Base-by-base conservation (phyloP, 1,140 invertebrate genomes). In the Aleiodes sp. region DNA sequence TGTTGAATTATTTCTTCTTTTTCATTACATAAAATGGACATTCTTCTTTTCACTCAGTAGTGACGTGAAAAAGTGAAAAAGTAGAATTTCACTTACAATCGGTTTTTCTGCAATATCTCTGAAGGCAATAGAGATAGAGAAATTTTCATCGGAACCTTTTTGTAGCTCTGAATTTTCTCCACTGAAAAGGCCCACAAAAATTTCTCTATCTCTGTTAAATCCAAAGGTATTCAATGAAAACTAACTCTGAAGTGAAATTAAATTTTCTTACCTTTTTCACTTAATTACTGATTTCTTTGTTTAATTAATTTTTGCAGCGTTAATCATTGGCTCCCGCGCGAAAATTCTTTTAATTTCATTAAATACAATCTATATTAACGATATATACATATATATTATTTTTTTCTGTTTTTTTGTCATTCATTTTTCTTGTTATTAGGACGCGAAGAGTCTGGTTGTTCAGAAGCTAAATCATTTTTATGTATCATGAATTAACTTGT, bases 321-420 rank as follows among this genome's bases (percentile, higher is more conserved):
- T 3, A 31, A 3, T 10, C 10, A 24, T 21, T 52, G 21, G 7
- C 21, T 52, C 16, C 41, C 46, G 39, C 39, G 61, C 61, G 56
- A 56, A 68, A 37, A 63, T 52, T 26, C 70, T 39, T 68, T 77
- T 69, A n/a, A n/a, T n/a, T 66, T 78, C 77, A 73, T 78, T 78
- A 78, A 76, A 79, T 80, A 76, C 76, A 82, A 80, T 82, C 74
- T 84, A 78, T 78, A 71, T 79, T 78, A 80, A 82, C 78, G 78
- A 77, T 78, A 78, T 83, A 82, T 67, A 72, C 69, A 65, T 70
- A 68, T 64, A 75, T 63, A 68, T 69, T 63, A 67, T 70, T 63
- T 56, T 69, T 70, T 76, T 76, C 73, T 67, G 19, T 75, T 72
- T 74, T 70, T 70, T 73, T 33, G 66, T 74, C 65, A 73, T 70